Conservation (phyloP, 2,888 invertebrate species). For the Ferrisia virgata region DNA sequence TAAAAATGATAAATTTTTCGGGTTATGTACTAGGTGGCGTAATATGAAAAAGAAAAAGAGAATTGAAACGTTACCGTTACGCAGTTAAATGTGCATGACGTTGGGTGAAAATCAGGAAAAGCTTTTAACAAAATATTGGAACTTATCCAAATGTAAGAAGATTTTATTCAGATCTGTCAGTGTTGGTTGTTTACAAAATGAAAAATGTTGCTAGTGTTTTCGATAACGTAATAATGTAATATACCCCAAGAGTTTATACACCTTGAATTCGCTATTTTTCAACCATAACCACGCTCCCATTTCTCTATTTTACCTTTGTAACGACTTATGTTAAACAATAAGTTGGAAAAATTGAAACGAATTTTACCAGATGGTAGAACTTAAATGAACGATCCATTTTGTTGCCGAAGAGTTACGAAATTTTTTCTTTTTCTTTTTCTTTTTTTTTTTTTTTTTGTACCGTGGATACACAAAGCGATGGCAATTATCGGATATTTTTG, state of each 20-base stretch:
- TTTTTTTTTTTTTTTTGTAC: too few species aligned
- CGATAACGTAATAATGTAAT: slow-evolving; percentile 20
- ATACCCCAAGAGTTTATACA: not conserved
- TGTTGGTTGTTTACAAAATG: slow-evolving; percentile 8
- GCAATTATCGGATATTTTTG: slow-evolving; percentile 2
- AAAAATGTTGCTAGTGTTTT: slow-evolving; percentile 15
- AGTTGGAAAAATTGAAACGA: not conserved
- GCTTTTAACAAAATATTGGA: slow-evolving; percentile 23
- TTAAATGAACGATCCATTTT: not conserved
- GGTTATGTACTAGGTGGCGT: too few species aligned
- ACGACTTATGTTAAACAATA: not conserved
- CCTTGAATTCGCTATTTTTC: slow-evolving; percentile 1
- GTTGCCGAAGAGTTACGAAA: not conserved
- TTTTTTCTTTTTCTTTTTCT: too few species aligned
- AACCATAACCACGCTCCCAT: not conserved
- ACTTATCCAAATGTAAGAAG: slow-evolving; percentile 13
- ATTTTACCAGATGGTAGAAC: not conserved
- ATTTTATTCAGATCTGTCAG: slow-evolving; percentile 30
- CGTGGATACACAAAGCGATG: not conserved
- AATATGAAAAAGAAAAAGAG: not conserved
- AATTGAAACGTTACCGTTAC: not conserved
- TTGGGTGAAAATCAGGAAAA: slow-evolving; percentile 26
- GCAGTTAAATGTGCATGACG: slow-evolving; percentile 2
- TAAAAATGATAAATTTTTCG: slow-evolving; percentile 2
- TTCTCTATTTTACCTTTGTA: not conserved